Base-by-base conservation (phyloP, 2,113 vertebrate species). In the Cisticola juncidis region DNA sequence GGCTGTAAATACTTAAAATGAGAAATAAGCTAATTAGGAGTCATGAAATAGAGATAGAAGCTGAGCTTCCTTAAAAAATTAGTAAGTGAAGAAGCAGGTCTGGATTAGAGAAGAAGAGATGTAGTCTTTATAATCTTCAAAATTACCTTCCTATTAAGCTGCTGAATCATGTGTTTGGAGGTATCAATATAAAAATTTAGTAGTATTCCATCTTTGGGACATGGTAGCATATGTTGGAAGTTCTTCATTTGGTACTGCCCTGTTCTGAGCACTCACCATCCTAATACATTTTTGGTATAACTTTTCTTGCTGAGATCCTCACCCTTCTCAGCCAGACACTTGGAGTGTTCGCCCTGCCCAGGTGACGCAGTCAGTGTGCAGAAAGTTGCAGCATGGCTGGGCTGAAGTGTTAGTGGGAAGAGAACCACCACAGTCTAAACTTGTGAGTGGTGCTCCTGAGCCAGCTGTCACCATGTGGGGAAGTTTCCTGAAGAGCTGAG, bases 351-450 rank as follows among this genome's bases (percentile, higher is more conserved):
- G 21, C 38, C 16, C 9, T 74, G 47, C 38, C 36, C 25, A 23
- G 31, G 7, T 35, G 73, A 18, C 0, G 0, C 50, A 44, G n/a
- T 40, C 26, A 25, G 77, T 21, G 54, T 15, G 7, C 25, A 51
- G 61, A 13, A 4, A 31, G 38, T 40, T 85, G 79, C 44, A 56
- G 42, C 23, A 8, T 6, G 9, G 35, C 57, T 79, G 57, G 61
- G 11, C 66, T 88, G 28, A 84, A 72, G 19, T 29, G 18, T 58
- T 40, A 44, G 26, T 10, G 7, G 57, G 47, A 45, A 47, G 66
- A 76, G 29, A 86, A 21, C 15, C 33, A n/a, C 35, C 0, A 3
- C 42, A 76, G 35, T 26, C 38, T 14, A 44, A 79, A 51, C 66
- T 14, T 51, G 35, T 22, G 42, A 71, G 20, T 88, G 35, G 28